A percentile compares a stretch with the other conserved stretches of the same genome.
Evolutionary conservation across 2,113 vertebrate species (phyloP).

Genomic region (Rhea americana): DNA sequence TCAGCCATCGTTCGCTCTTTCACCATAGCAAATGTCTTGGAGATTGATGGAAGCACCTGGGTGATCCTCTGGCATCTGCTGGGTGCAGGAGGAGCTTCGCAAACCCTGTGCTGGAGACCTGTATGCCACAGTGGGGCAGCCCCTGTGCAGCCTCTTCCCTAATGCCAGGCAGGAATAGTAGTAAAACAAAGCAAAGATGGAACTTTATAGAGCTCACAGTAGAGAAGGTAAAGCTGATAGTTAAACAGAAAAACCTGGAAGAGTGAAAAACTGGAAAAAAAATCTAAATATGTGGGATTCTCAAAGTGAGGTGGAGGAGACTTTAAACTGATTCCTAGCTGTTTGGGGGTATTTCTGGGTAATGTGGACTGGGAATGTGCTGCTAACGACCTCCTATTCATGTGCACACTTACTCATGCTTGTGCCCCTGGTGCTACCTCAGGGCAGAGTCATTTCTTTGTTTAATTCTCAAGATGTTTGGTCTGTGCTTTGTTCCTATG

Average conservation of each 20-base stretch:
- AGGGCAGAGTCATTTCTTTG: neutral
- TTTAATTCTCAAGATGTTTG: neutral
- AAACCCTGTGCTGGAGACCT: neutral
- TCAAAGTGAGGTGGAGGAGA: neutral
- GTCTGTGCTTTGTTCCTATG: neutral
- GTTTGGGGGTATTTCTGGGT: neutral
- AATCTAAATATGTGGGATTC: neutral
- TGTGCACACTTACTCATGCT: neutral
- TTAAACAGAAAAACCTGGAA: constrained; percentile 13
- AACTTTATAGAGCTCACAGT: neutral
- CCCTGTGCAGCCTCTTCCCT: neutral
- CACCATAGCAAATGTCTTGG: neutral
- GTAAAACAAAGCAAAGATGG: neutral
- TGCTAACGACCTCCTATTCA: neutral
- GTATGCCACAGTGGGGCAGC: neutral
- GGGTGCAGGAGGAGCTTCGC: neutral
- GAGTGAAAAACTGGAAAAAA: constrained; percentile 2
- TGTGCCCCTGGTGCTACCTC: neutral
- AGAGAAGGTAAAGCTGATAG: constrained; percentile 3
- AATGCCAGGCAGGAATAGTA: neutral
- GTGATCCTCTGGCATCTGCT: neutral
- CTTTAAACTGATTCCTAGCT: neutral
- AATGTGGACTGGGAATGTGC: neutral
- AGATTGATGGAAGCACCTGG: neutral
- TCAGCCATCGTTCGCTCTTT: accelerated